A percentile compares a stretch with the other conserved stretches of the same genome.
phyloP scores from a whole-genome alignment of 2,888 invertebrate genomes.

The Epinotia brunnichana region DNA sequence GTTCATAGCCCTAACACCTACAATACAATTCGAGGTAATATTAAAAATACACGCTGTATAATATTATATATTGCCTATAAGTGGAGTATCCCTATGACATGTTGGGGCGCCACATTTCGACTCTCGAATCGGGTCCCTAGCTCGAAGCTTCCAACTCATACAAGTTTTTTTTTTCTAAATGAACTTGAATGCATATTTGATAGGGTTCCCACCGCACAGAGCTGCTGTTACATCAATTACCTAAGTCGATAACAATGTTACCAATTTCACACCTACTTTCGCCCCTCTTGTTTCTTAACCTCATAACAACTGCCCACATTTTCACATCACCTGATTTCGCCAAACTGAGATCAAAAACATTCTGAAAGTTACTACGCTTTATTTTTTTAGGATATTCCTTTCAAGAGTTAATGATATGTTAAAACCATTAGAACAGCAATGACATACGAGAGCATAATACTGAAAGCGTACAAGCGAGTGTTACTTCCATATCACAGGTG shows the following conservation, averaged over 20 bases:
- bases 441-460: background rate
- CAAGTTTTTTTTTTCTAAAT: too few species aligned
- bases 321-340: background rate
- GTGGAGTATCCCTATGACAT: too few species aligned
- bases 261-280: constrained; percentile 5
- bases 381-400: background rate
- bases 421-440: too few species aligned
- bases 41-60: too few species aligned
- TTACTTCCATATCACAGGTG: background rate
- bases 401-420: background rate
- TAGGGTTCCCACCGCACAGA: background rate
- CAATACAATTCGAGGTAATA: too few species aligned
- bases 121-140: too few species aligned
- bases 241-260: constrained; percentile 1
- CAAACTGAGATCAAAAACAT: background rate
- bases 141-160: too few species aligned
- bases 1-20: too few species aligned
- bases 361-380: background rate
- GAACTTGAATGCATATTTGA: background rate
- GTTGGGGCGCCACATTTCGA: too few species aligned
- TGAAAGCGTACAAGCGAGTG: background rate
- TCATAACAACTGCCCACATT: background rate
- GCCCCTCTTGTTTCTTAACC: constrained; percentile 8
- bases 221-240: background rate
- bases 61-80: too few species aligned